phyloP scores from a whole-genome alignment of 2,888 invertebrate genomes.

The Tholera decimalis region DNA sequence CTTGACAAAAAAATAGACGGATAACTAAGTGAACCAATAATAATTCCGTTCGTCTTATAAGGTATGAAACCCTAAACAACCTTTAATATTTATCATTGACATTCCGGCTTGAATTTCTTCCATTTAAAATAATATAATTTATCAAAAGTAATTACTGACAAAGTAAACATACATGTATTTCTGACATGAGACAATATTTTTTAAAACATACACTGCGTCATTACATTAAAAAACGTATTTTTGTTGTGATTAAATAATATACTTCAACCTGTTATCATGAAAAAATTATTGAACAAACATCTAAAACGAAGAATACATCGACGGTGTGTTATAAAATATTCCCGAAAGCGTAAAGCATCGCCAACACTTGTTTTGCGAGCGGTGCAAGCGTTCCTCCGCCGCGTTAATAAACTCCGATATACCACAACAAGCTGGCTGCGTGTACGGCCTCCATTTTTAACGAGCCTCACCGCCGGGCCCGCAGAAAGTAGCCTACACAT shows the following conservation, averaged over 20 bases:
- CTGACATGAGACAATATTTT: conserved; percentile 5
- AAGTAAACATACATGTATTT: neutral
- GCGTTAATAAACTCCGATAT: conserved; percentile 88
- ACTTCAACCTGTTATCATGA: neutral
- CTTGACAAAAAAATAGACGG: no score
- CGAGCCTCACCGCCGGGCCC: conserved; percentile 88
- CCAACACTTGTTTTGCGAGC: conserved; percentile 79
- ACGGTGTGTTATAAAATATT: conserved; percentile 44
- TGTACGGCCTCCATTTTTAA: conserved; percentile 90
- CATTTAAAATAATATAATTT: neutral
- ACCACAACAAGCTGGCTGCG: conserved; percentile 87
- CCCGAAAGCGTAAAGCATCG: conserved; percentile 63
- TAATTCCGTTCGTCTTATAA: no score
- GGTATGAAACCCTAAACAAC: no score
- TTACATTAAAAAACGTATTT: neutral
- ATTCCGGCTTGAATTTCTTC: no score
- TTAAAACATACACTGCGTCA: neutral
- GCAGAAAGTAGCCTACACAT: conserved; percentile 91
- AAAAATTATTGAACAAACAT: neutral
- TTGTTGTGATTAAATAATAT: neutral
- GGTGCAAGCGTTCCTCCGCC: conserved; percentile 76
- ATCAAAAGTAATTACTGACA: neutral
- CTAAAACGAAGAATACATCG: conserved; percentile 25
- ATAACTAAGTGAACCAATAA: no score
- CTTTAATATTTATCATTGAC: no score